Evolutionary conservation across 2,888 invertebrate genomes (phyloP).

Genomic region (Macrophya alboannulata): DNA sequence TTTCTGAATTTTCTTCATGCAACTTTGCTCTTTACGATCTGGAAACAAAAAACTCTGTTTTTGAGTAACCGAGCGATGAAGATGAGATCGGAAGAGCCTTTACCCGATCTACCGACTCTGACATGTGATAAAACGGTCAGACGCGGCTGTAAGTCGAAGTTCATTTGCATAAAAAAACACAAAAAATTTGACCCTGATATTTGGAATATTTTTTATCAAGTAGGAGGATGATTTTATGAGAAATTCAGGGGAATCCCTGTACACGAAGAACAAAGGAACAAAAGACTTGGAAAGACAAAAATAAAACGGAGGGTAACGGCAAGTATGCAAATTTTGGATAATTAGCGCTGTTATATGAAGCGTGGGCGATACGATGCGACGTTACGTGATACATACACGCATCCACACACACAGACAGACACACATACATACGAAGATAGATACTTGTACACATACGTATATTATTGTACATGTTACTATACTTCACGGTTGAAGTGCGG

Average conservation of each 20-base stretch:
- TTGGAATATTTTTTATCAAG: neutral
- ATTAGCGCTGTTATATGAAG: conserved; percentile 77
- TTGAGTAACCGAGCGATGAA: neutral
- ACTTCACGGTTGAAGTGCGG: conserved; percentile 45
- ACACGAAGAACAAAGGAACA: conserved; percentile 44
- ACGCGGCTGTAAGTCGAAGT: neutral
- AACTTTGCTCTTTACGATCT: neutral
- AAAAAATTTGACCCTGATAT: neutral
- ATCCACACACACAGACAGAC: neutral
- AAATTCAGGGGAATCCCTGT: conserved; percentile 3
- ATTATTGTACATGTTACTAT: conserved; percentile 39
- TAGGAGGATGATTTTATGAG: neutral
- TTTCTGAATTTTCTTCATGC: neutral
- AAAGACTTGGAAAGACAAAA: conserved; percentile 29
- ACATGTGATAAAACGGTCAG: neutral
- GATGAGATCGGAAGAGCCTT: neutral
- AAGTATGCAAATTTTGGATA: conserved; percentile 76
- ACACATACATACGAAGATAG: neutral
- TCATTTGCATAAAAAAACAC: neutral
- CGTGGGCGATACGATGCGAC: conserved; percentile 65
- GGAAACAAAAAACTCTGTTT: neutral
- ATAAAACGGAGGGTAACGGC: conserved; percentile 27
- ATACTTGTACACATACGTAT: neutral
- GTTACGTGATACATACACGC: neutral
- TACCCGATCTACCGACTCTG: neutral